Conservation (phyloP, 1,140 invertebrate genomes). For the Hyphantria cunea region DNA sequence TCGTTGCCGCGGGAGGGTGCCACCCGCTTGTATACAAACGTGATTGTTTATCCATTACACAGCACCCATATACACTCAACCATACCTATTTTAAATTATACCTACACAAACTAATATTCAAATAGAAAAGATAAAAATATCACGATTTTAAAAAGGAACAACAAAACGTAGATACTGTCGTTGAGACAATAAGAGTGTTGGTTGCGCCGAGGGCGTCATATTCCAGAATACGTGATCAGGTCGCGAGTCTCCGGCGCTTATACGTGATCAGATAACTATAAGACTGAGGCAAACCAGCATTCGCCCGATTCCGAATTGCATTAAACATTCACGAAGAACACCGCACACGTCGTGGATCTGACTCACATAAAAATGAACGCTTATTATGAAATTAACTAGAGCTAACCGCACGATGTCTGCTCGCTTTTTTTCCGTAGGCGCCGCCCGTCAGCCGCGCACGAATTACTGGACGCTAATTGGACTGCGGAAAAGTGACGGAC, state of each 20-base stretch:
- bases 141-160: constrained; percentile 6
- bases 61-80: constrained; percentile 21
- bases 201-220: constrained; percentile 50
- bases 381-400: constrained; percentile 78
- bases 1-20: constrained; percentile 53
- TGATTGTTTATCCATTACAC: constrained; percentile 56
- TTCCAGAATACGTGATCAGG: constrained; percentile 54
- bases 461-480: constrained; percentile 80
- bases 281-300: constrained; percentile 38
- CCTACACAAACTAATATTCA: constrained; percentile 3
- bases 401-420: constrained; percentile 58
- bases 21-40: constrained; percentile 43
- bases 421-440: constrained; percentile 65
- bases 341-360: constrained; percentile 42
- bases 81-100: constrained; percentile 5
- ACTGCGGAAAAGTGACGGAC: constrained; percentile 75
- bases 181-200: constrained; percentile 46
- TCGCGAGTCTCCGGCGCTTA: constrained; percentile 20
- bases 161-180: constrained; percentile 12
- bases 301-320: constrained; percentile 56
- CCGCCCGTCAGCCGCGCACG: constrained; percentile 63
- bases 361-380: constrained; percentile 76
- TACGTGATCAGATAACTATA: constrained; percentile 31
- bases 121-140: constrained; percentile 24
- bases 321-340: constrained; percentile 70